Base-by-base conservation (phyloP, 2,113 vertebrate species). In the Peromyscus maniculatus region DNA sequence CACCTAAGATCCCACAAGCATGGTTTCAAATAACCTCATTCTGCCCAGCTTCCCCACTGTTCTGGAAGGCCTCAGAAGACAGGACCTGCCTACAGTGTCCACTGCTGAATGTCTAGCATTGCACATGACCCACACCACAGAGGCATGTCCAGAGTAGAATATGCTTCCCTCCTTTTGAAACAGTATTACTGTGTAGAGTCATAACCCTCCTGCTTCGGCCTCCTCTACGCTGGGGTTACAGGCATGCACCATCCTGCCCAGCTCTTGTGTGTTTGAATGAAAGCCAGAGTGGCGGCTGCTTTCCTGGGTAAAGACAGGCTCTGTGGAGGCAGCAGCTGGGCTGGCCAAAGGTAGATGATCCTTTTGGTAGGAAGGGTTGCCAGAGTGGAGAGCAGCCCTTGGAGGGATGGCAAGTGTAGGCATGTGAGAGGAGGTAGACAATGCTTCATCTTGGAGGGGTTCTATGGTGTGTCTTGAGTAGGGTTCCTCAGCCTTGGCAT, bases 111-210 rank as follows among this genome's bases (percentile, higher is more conserved):
- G 19, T 46, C 79, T 28, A 55, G 36, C 0, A 26, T 39, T 52
- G 3, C 16, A 39, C 0, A 0, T 7, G 46, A 43, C 57, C 1
- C 33, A 22, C 39, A 11, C 24, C 39, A 1, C 10, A 22, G 33
- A 57, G 43, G 4, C 17, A 3, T 72, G 7, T 52, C 75, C 43
- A 69, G 46, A 69, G 28, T 26, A 55, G 8, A 80, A 31, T 55
- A 26, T 28, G 26, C 13, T 49, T 13, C 13, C 10, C 22, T 31
- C 13, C 43, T 17, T 43, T 75, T 75, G 7, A 75, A 21, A 43
- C n/a, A 43, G 72, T 43, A 21, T 78, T 78, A 28, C 75, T 78
- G 2, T 78, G 75, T 78, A 39, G 49, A 69, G 28, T 33, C 62
- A 87, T 49, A 17, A 21, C 46, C 84, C 15, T 87, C 28, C 62